Evolutionary conservation across 2,888 invertebrate genomes (phyloP).

Genomic region (Lamellibrachia satsuma): DNA sequence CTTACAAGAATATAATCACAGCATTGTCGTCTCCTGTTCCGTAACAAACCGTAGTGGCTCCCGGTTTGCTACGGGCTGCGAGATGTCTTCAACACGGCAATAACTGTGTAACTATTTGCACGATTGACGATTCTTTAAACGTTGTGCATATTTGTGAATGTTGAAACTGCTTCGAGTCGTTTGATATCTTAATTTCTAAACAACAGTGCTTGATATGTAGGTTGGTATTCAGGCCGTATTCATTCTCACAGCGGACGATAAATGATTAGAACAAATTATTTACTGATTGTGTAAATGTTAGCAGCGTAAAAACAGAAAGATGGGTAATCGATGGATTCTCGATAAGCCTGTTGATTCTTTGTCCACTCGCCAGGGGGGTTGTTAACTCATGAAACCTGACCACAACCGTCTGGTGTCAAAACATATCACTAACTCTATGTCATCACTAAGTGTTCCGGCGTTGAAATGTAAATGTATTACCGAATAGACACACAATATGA

Average conservation of each 20-base stretch:
- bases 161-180: not conserved
- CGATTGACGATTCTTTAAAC: no score
- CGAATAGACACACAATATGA: not conserved
- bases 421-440: not conserved
- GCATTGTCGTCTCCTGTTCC: not conserved
- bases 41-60: conserved; percentile 1
- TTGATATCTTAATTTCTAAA: not conserved
- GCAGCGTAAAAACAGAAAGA: no score
- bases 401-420: not conserved
- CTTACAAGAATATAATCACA: not conserved
- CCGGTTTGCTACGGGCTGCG: not conserved
- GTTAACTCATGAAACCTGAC: not conserved
- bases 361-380: no score
- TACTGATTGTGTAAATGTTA: no score
- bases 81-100: not conserved
- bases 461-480: not conserved
- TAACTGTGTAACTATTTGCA: not conserved
- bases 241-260: no score
- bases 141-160: not conserved
- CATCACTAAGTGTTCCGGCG: not conserved
- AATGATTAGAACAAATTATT: no score
- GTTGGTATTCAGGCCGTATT: no score
- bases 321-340: no score
- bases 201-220: not conserved
- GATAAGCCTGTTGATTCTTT: no score